These are phyloP conservation scores for Perdita meconis DNA, from an alignment of 2,888 invertebrate genomes.

Conservation along the genomic window DNA sequence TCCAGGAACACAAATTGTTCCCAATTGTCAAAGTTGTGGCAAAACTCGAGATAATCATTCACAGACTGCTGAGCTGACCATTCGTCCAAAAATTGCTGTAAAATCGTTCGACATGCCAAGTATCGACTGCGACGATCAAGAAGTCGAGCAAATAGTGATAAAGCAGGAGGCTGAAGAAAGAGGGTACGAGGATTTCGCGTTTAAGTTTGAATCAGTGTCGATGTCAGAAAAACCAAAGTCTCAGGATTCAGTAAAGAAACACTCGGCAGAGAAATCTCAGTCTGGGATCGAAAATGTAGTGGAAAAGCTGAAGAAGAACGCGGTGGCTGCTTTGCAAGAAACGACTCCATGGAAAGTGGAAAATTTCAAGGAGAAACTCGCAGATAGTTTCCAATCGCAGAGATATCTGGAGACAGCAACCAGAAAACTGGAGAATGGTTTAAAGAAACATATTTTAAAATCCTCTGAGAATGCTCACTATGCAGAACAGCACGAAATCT, in stretches of 20 bases:
- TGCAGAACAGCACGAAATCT: neutral
- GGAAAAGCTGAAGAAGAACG: constrained; percentile 81
- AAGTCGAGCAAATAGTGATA: constrained; percentile 66
- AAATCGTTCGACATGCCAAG: constrained; percentile 81
- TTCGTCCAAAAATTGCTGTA: constrained; percentile 65
- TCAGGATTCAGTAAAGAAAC: constrained; percentile 63
- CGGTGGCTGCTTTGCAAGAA: constrained; percentile 75
- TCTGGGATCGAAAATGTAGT: constrained; percentile 81
- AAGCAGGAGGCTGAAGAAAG: constrained; percentile 72
- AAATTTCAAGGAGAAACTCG: constrained; percentile 70
- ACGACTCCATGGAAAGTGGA: constrained; percentile 52
- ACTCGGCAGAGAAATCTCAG: constrained; percentile 74
- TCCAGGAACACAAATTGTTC: constrained; percentile 28
- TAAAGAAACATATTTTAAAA: constrained; percentile 76
- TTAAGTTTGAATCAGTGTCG: constrained; percentile 54
- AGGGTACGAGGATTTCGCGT: constrained; percentile 52
- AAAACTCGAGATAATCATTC: constrained; percentile 29
- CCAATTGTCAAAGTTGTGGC: constrained; percentile 48
- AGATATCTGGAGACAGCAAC: constrained; percentile 52
- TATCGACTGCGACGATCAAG: constrained; percentile 80
- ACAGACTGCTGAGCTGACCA: constrained; percentile 9
- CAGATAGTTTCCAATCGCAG: constrained; percentile 35
- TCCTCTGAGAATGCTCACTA: constrained; percentile 70
- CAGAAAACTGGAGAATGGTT: constrained; percentile 72
- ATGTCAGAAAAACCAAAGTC: constrained; percentile 55